Conservation (phyloP, 2,888 invertebrate species). For the Cepaea hortensis region DNA sequence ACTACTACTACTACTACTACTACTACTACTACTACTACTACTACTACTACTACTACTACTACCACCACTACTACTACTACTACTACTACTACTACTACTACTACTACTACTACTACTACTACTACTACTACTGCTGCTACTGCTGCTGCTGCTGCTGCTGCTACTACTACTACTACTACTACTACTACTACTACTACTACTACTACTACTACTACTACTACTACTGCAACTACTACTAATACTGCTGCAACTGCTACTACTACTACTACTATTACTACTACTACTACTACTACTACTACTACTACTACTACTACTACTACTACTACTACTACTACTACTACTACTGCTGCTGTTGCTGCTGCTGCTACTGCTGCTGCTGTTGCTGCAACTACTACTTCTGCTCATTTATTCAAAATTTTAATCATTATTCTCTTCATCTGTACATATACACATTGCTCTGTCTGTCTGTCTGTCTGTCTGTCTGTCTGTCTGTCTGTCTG, state of each 20-base stretch:
- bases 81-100: conserved; percentile 29
- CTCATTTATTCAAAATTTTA: too few species aligned
- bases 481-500: too few species aligned
- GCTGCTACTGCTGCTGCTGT: neutral
- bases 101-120: neutral
- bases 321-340: neutral
- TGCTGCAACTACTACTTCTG: neutral
- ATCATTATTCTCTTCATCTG: too few species aligned
- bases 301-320: neutral
- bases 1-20: conserved; percentile 16
- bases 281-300: neutral
- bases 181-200: conserved; percentile 36
- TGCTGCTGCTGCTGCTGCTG: too few species aligned
- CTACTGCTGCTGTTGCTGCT: neutral
- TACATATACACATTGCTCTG: too few species aligned
- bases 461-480: too few species aligned
- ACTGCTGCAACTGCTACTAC: conserved; percentile 30
- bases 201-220: conserved; percentile 36
- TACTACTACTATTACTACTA: neutral
- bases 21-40: neutral
- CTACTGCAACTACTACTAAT: conserved; percentile 22
- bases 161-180: conserved; percentile 20
- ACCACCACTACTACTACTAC: conserved; percentile 13
- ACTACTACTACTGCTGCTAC: too few species aligned
- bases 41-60: conserved; percentile 9